A percentile compares a stretch with the other conserved stretches of the same genome.
These are phyloP conservation scores for Acanthoscelides obtectus DNA, from an alignment of 2,888 invertebrate genomes.

Conservation along the genomic window DNA sequence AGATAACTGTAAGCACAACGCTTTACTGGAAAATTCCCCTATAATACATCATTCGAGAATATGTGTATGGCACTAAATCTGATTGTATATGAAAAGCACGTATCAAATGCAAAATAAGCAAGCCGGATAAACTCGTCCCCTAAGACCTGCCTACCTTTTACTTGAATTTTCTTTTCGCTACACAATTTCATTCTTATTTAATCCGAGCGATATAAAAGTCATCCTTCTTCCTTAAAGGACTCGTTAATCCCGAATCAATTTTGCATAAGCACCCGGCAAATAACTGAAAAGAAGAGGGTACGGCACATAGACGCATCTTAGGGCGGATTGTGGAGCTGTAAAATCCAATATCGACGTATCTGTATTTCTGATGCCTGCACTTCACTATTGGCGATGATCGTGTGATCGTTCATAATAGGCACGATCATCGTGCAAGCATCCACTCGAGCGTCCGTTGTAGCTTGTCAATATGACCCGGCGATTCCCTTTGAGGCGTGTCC, in stretches of 20 bases:
- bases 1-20: no score
- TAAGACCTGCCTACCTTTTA: not conserved
- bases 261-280: constrained; percentile 4
- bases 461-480: no score
- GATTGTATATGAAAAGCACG: not conserved
- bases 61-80: not conserved
- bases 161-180: not conserved
- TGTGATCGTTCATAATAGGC: no score
- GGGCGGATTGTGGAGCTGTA: not conserved
- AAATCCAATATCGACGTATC: no score
- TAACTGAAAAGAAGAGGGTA: not conserved
- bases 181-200: not conserved
- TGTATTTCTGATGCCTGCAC: no score
- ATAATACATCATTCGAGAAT: not conserved
- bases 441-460: no score
- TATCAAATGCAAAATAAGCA: not conserved
- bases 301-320: not conserved
- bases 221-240: not conserved
- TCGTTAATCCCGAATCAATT: constrained; percentile 4
- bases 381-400: no score
- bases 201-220: not conserved
- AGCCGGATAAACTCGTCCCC: not conserved
- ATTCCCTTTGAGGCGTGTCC: no score
- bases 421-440: no score
- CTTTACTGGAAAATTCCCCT: no score